phyloP scores from a whole-genome alignment of 2,888 invertebrate species.

The Gari tellinella region DNA sequence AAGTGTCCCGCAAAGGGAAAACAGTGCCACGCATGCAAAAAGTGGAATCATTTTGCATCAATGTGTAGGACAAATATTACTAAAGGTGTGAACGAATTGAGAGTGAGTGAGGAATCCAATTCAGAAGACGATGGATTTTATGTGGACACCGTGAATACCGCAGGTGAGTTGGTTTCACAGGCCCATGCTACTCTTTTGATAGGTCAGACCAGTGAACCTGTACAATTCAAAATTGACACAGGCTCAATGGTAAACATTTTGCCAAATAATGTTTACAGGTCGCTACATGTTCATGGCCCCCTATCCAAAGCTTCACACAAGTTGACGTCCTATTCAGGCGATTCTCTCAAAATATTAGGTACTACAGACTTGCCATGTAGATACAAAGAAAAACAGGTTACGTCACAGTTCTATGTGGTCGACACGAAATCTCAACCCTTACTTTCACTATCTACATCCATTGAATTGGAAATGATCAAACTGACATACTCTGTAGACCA shows the following conservation, averaged over 20 bases:
- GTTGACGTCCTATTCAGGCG: background rate
- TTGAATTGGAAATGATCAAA: background rate
- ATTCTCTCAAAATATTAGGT: background rate
- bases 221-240: conserved; percentile 11
- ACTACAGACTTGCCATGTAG: background rate
- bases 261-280: background rate
- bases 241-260: conserved; percentile 19
- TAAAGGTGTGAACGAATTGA: background rate
- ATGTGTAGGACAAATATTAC: background rate
- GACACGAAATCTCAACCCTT: background rate
- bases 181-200: conserved; percentile 6
- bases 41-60: conserved; percentile 18
- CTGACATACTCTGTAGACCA: background rate
- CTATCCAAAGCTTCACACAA: background rate
- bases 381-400: background rate
- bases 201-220: background rate
- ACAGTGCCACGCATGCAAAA: conserved; percentile 13
- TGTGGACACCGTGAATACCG: background rate
- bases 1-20: conserved; percentile 3
- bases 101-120: too few relatives aligned
- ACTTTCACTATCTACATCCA: background rate
- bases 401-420: background rate
- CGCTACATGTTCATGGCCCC: background rate
- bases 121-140: background rate
- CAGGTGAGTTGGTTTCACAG: conserved; percentile 2